Evolutionary conservation across 1,140 invertebrate species (phyloP), one percentile per base, ranked within the genome.

Genomic region (Drosophila lacertosa): DNA sequence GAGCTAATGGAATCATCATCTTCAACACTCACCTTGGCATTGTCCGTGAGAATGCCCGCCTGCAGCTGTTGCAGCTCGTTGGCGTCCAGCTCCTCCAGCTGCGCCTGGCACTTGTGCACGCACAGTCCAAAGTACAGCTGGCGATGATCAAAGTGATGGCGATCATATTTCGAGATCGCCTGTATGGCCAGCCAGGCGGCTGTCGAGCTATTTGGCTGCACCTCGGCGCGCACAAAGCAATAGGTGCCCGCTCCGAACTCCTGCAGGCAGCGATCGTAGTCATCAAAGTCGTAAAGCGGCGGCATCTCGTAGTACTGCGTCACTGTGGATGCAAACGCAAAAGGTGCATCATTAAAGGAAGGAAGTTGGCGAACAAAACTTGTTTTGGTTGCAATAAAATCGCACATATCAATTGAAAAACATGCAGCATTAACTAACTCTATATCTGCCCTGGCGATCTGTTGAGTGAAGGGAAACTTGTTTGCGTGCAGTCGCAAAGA

Each of bases 271-370:
- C 82, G 74, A 18, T 91, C 88, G 51, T 92, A 93, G 65, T 92
- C 91, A 62, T 93, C 93, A 73, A 93, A 77, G 37, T 82, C 83
- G 70, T 90, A 93, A 1, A 93, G 68, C 5, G 88, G 75, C 9
- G 93, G 93, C 92, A 93, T 93, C 69, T 89, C 89, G 48, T 90
- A 83, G 76, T 93, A 93, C 62, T 93, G 91, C n/a, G 83, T 92
- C 74, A 92, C 91, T 92, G 91, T 51, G n/a, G 26, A 44, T 16
- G 24, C 26, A 58, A 51, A n/a, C n/a, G 33, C 13, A 18, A 15
- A 22, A 13, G 26, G 29, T 42, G 57, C 26, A 39, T 42, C 35
- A 47, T 57, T 67, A 67, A 60, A 54, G 47, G 59, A 37, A 60
- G 63, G 47, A 65, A 37, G 6, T 53, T 6, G 29, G 11, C 35